Evolutionary conservation across 2,797 vertebrate genomes (phyloP), one percentile per base, ranked within the genome.

Genomic region (Catamblyrhynchus diadema): DNA sequence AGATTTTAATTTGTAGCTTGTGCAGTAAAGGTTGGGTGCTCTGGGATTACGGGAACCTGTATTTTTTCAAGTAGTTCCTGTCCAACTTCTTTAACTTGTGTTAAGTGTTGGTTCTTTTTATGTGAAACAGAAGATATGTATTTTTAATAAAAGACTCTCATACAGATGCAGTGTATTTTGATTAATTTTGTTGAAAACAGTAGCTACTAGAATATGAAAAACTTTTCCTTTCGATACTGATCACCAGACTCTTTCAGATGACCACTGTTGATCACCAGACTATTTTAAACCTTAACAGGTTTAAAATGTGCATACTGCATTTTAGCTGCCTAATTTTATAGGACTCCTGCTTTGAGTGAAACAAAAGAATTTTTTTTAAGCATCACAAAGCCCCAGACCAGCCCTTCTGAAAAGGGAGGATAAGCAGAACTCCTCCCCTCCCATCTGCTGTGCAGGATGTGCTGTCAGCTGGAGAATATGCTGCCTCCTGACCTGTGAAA

Each of bases 101-200:
- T 93, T 86, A 72, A 60, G 56, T 94, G 77, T 91, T 91, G 27
- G 21, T 78, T 91, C 85, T 95, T 97, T 97, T 86, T 97, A 88
- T 96, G 96, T 97, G 62, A 94, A 89, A 87, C 54, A 81, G 41
- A 95, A 92, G 60, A 80, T 86, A 85, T 2, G 93, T 97, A 97
- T 97, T 97, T 97, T 97, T 95, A 96, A 97, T 96, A 94, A 97
- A 96, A 90, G 56, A 42, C 23, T 94, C 77, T 96, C 89, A 47
- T 88, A 83, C 42, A 59, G 28, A 35, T 94, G 32, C 23, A 16
- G 28, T 60, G 94, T 70, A 44, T 91, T 93, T 89, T 72, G 35
- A 56, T 60, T 60, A 9, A 42, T 90, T 92, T 88, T 90, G 44
- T 88, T 72, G 71, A 39, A 86, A 81, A 62, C 24, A 57, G 28